Evolutionary conservation across 2,797 vertebrate genomes (phyloP).

Genomic region (Eulemur rubriventer): DNA sequence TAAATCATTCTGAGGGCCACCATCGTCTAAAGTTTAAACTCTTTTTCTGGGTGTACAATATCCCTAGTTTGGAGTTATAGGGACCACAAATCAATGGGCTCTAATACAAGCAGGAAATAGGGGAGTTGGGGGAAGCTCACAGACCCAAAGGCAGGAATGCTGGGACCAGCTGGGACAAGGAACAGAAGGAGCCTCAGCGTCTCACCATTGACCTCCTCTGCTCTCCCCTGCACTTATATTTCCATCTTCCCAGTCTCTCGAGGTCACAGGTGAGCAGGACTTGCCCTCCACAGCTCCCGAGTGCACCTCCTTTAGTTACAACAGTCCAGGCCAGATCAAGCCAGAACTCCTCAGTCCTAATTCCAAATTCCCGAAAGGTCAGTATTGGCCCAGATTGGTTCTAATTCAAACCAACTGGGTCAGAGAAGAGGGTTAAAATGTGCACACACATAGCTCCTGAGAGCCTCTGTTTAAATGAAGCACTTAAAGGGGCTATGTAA

Average conservation of each 20-base stretch:
- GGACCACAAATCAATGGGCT: neutral
- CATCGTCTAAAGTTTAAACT: neutral
- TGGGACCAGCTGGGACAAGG: neutral
- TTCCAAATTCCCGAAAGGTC: neutral
- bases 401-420: neutral
- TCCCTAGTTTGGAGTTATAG: neutral
- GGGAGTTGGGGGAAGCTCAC: no score
- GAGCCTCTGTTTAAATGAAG: neutral
- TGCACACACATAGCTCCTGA: neutral
- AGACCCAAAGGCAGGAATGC: neutral
- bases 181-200: neutral
- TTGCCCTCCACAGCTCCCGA: neutral
- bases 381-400: neutral
- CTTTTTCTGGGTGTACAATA: neutral
- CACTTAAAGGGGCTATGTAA: neutral
- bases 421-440: neutral
- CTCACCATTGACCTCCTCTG: neutral
- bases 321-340: neutral
- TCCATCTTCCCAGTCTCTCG: neutral
- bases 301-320: neutral
- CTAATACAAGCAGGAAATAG: neutral
- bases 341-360: neutral
- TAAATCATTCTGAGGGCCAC: neutral
- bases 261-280: neutral
- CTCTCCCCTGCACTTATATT: no score